Evolutionary conservation across 2,113 vertebrate genomes (phyloP), one percentile per base, ranked within the genome.

Genomic region (Oreochromis spilurus): DNA sequence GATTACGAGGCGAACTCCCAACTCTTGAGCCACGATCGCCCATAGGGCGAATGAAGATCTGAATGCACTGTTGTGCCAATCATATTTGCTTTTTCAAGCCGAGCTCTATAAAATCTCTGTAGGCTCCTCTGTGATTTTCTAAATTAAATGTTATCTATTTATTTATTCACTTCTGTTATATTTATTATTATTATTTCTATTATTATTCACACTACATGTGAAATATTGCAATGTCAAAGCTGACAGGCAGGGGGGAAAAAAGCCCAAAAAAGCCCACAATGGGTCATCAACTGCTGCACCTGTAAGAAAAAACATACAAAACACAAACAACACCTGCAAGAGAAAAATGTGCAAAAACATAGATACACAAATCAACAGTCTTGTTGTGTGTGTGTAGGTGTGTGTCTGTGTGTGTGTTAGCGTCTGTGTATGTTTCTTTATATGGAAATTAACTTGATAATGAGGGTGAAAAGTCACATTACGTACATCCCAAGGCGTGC

Each of bases 241-340:
- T 60, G 57, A 60, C 8, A 31, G 3, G 57, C 26, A 5, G 57
- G 57, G 26, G 4, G 1, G 0, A 4, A 48, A 53, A 53, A 14
- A 16, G 26, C 5, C 26, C 57, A 57, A 57, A 4, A 3, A 2
- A 3, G 2, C 26, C 57, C 26, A 34, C 29, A 60, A 60, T 34
- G 29, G 29, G 16, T 16, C 57, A 60, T 6, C 16, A 60, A 19
- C 29, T 60, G 57, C 58, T 34, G 16, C 58, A 62, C 58, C 16
- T 62, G 58, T 62, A 62, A 60, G 57, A 31, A 34, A 17, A 60
- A 36, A 36, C 34, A 36, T 36, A 36, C 7, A 36, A 36, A 36
- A 36, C 34, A 36, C 29, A 60, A 60, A 4, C 16, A 60, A 34
- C 57, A 60, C 16, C 57, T 60, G 57, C 29, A 60, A 17, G 29